phyloP scores from a whole-genome alignment of 1,140 invertebrate genomes.

The Zaprionus nigranus region DNA sequence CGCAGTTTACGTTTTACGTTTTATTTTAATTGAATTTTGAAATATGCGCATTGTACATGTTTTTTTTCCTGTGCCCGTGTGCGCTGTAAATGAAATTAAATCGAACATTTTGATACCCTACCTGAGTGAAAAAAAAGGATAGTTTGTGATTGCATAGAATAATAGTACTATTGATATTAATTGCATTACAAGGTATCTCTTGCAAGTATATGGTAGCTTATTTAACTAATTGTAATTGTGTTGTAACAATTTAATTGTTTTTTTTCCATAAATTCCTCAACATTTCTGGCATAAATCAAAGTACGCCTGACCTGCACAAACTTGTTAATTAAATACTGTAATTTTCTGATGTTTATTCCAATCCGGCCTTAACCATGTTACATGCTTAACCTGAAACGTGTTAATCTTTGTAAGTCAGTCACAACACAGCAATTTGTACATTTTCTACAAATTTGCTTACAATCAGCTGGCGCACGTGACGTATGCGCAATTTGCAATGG shows the following conservation, averaged over 20 bases:
- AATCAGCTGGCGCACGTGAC: constrained; percentile 44
- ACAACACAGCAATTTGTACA: constrained; percentile 1
- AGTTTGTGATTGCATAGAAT: neutral
- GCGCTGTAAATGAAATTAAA: constrained; percentile 75
- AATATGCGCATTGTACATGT: constrained; percentile 61
- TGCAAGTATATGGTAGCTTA: constrained; percentile 35
- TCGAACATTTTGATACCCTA: constrained; percentile 59
- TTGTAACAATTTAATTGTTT: neutral
- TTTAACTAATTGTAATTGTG: constrained; percentile 4
- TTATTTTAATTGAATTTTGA: constrained; percentile 83
- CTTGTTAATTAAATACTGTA: constrained; percentile 66
- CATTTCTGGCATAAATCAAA: constrained; percentile 68
- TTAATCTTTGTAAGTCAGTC: constrained; percentile 17
- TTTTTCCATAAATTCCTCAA: constrained; percentile 60
- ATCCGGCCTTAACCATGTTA: constrained; percentile 17
- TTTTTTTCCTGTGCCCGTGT: constrained; percentile 31
- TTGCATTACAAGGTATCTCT: neutral
- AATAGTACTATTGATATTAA: neutral
- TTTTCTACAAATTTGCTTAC: constrained; percentile 28
- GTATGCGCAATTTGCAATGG: constrained; percentile 42
- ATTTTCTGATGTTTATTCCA: neutral
- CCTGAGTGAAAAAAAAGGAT: neutral
- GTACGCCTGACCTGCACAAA: constrained; percentile 29
- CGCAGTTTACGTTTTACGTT: constrained; percentile 56
- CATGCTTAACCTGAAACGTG: constrained; percentile 23